These are phyloP conservation scores for Agonum fuliginosum DNA, from an alignment of 2,888 invertebrate species.

Conservation along the genomic window DNA sequence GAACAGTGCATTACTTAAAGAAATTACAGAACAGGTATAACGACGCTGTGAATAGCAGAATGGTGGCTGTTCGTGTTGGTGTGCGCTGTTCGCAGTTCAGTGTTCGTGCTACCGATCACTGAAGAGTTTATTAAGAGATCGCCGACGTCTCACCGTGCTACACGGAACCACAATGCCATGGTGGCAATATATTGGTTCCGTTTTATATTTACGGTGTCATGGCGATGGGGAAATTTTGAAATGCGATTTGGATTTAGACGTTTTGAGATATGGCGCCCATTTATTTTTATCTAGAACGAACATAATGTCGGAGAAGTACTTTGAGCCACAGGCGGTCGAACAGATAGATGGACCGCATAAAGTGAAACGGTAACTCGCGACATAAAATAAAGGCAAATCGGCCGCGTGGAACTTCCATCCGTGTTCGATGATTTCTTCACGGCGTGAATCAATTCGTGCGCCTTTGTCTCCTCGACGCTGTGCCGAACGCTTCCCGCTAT, in stretches of 20 bases:
- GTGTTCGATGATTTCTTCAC: slow-evolving; percentile 49
- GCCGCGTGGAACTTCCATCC: slow-evolving; percentile 42
- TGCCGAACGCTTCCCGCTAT: background rate
- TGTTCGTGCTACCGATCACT: background rate
- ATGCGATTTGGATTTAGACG: slow-evolving; percentile 56
- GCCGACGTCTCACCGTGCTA: slow-evolving; percentile 28
- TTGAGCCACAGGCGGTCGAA: slow-evolving; percentile 53
- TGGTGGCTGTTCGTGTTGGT: too few species aligned
- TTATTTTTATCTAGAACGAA: slow-evolving; percentile 57
- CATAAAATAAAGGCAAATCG: slow-evolving; percentile 57
- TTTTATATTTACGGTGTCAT: slow-evolving; percentile 50
- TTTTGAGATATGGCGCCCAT: slow-evolving; percentile 50
- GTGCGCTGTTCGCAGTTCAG: too few species aligned
- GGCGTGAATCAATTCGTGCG: slow-evolving; percentile 52
- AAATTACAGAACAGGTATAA: slow-evolving; percentile 46
- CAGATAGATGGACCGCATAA: slow-evolving; percentile 57
- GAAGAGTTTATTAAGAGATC: slow-evolving; percentile 29
- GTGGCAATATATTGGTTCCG: slow-evolving; percentile 37
- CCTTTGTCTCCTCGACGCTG: slow-evolving; percentile 38
- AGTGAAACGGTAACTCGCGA: slow-evolving; percentile 55
- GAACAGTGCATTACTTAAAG: slow-evolving; percentile 50
- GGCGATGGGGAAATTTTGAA: slow-evolving; percentile 41
- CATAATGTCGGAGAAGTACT: slow-evolving; percentile 53
- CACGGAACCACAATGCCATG: slow-evolving; percentile 17
- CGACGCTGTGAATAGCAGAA: background rate